Conservation (phyloP, 2,113 vertebrate genomes). For the Nibea coibor region DNA sequence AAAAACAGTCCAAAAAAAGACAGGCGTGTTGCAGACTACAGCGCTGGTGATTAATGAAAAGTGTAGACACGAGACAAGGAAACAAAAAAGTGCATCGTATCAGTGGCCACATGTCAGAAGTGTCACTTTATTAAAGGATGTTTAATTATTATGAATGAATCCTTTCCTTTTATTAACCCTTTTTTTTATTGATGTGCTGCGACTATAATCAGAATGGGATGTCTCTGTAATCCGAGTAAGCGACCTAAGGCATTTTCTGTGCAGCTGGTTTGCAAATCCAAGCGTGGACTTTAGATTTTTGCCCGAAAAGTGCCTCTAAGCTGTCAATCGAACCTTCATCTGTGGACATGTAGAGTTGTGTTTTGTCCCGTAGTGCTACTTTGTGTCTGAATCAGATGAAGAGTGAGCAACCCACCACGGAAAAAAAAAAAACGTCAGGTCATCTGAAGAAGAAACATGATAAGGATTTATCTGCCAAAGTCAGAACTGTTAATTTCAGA, state of each 20-base stretch:
- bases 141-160: background rate
- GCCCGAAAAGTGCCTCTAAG: background rate
- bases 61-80: background rate
- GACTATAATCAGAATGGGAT: background rate
- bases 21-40: constrained; percentile 3
- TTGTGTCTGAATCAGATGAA: constrained; percentile 11
- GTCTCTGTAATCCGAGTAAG: background rate
- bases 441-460: background rate
- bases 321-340: background rate
- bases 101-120: background rate
- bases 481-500: constrained; percentile 36
- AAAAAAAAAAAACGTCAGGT: too few species aligned
- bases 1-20: constrained; percentile 50
- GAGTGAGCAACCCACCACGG: constrained; percentile 7
- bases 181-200: background rate
- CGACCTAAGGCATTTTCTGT: background rate
- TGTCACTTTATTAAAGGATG: background rate
- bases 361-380: constrained; percentile 12
- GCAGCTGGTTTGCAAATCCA: background rate
- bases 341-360: background rate
- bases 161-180: background rate
- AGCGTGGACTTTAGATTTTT: background rate
- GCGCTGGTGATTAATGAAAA: constrained; percentile 30
- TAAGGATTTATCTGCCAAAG: constrained; percentile 26
- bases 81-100: background rate